These are phyloP conservation scores for Steinernema khuongi DNA, from an alignment of 1,140 invertebrate genomes.

Conservation along the genomic window DNA sequence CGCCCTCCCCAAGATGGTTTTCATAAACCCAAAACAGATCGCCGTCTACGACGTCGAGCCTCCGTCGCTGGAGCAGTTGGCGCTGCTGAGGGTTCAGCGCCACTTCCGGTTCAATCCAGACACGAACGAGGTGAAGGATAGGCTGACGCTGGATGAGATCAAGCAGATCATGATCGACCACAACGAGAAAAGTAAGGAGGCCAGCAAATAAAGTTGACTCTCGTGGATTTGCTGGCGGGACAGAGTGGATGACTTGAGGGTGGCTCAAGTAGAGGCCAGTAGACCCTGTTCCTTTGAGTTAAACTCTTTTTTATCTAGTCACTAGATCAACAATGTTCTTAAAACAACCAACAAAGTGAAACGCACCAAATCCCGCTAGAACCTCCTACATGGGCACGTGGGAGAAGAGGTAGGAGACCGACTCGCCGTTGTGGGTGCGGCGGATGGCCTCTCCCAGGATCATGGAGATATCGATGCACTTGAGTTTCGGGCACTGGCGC, in stretches of 20 bases:
- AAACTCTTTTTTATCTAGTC: too few relatives aligned
- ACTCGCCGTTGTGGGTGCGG: slow-evolving; percentile 92
- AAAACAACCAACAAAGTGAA: too few relatives aligned
- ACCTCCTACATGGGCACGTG: too few relatives aligned
- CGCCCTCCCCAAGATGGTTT: neutral
- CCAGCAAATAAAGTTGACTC: too few relatives aligned
- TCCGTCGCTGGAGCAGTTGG: neutral
- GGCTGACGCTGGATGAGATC: neutral
- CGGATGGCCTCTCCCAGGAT: slow-evolving; percentile 93
- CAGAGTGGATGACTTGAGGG: too few relatives aligned
- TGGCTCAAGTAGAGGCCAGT: too few relatives aligned
- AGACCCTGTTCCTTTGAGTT: too few relatives aligned
- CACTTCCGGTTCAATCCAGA: neutral
- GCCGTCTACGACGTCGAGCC: slow-evolving; percentile 5
- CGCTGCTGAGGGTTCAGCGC: neutral
- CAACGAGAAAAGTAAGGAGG: too few relatives aligned
- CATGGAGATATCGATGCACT: slow-evolving; percentile 94
- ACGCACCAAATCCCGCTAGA: too few relatives aligned
- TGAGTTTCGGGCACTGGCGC: slow-evolving; percentile 87
- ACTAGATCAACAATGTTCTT: too few relatives aligned
- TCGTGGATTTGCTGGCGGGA: too few relatives aligned
- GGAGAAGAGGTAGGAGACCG: slow-evolving; percentile 87
- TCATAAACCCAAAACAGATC: neutral
- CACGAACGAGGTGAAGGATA: neutral
- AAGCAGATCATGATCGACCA: neutral